A percentile compares a stretch with the other conserved stretches of the same genome.
Evolutionary conservation across 2,113 vertebrate species (phyloP).

Genomic region (Amblyopsis rosae): DNA sequence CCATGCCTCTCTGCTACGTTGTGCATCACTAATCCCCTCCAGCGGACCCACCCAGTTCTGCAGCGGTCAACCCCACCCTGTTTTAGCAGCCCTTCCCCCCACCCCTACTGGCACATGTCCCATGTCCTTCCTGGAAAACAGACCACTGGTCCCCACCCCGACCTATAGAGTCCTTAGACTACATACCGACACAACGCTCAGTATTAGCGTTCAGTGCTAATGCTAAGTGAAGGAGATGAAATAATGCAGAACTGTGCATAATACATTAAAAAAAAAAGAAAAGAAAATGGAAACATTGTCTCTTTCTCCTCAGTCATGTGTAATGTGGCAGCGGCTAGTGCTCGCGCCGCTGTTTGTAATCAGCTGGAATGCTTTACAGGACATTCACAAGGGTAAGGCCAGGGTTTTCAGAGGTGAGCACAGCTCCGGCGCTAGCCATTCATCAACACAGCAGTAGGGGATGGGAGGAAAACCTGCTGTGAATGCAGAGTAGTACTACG

Average conservation of each 20-base stretch:
- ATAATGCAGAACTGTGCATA: not conserved
- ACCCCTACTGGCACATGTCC: slow-evolving; percentile 33
- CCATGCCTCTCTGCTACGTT: slow-evolving; percentile 40
- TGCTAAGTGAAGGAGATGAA: slow-evolving; percentile 14
- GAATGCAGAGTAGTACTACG: slow-evolving; percentile 71
- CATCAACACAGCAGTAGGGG: slow-evolving; percentile 63
- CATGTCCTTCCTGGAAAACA: slow-evolving; percentile 39
- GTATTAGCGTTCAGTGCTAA: slow-evolving; percentile 8
- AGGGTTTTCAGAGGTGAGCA: slow-evolving; percentile 67
- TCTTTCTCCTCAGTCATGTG: slow-evolving; percentile 17
- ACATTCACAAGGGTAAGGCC: slow-evolving; percentile 68
- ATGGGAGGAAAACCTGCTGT: slow-evolving; percentile 51
- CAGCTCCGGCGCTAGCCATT: slow-evolving; percentile 63
- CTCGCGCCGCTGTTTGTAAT: slow-evolving; percentile 50
- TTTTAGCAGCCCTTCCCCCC: slow-evolving; percentile 36
- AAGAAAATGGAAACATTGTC: not conserved
- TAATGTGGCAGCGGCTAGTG: slow-evolving; percentile 31
- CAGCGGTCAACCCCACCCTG: slow-evolving; percentile 43
- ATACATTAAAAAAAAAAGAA: not conserved
- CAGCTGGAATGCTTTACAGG: slow-evolving; percentile 67
- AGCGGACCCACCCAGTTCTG: slow-evolving; percentile 45
- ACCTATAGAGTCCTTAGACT: slow-evolving; percentile 3
- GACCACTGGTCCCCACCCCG: slow-evolving; percentile 21
- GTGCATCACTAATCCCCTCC: slow-evolving; percentile 58
- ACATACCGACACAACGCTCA: slow-evolving; percentile 20